These are phyloP conservation scores for Odobenus rosmarus DNA, from an alignment of 2,113 vertebrate genomes.

Conservation along the genomic window DNA sequence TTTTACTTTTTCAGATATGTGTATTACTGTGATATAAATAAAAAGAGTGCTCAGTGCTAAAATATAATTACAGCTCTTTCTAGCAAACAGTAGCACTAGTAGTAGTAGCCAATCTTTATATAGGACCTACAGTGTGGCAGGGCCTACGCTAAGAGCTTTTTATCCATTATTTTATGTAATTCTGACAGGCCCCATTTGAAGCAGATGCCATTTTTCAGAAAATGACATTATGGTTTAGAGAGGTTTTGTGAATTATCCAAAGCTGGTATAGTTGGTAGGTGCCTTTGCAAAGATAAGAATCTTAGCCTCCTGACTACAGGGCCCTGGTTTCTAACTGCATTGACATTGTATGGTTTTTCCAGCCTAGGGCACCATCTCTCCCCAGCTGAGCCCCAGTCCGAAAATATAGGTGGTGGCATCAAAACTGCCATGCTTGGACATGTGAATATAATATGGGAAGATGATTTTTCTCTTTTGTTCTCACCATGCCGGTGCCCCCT, in stretches of 20 bases:
- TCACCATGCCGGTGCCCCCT: background rate
- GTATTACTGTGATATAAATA: background rate
- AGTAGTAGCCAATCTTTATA: background rate
- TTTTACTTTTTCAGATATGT: background rate
- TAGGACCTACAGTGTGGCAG: background rate
- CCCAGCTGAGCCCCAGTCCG: background rate
- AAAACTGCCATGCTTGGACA: background rate
- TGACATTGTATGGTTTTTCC: background rate
- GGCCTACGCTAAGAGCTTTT: background rate
- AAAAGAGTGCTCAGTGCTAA: background rate
- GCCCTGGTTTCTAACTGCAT: background rate
- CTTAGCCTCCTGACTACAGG: background rate
- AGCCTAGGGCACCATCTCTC: background rate
- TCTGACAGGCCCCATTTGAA: background rate
- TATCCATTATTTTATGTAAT: background rate
- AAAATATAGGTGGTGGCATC: background rate
- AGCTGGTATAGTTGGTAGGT: background rate
- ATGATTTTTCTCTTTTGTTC: background rate
- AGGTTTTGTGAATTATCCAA: background rate
- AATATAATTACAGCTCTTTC: background rate
- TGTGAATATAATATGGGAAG: background rate
- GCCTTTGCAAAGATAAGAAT: background rate
- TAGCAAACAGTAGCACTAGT: background rate
- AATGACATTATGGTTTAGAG: background rate
- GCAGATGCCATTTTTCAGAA: background rate